phyloP scores from a whole-genome alignment of 2,888 invertebrate genomes.

The Scaeva pyrastri region DNA sequence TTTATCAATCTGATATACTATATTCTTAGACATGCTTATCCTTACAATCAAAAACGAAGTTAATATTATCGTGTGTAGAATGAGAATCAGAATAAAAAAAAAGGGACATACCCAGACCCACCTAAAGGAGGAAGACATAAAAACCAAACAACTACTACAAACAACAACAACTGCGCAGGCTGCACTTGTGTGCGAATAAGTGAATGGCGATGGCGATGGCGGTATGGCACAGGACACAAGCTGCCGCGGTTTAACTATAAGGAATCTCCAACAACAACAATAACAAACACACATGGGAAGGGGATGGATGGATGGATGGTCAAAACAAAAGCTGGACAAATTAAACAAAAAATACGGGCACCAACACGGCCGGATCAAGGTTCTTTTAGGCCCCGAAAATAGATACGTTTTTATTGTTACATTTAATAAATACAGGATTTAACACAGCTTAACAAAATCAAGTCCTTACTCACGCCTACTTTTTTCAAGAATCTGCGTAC shows the following conservation, averaged over 20 bases:
- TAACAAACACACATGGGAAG: conserved; percentile 11
- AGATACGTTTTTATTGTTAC: too few species aligned
- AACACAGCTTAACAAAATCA: too few species aligned
- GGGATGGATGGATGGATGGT: conserved; percentile 25
- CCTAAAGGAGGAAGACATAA: neutral
- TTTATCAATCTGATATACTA: conserved; percentile 47
- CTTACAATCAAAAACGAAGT: conserved; percentile 47
- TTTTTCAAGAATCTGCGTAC: too few species aligned
- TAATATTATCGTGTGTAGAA: conserved; percentile 21
- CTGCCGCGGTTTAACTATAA: neutral
- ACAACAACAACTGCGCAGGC: conserved; percentile 15
- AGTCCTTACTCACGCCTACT: too few species aligned
- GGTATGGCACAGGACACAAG: conserved; percentile 29
- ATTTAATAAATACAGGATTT: too few species aligned
- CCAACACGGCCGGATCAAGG: neutral
- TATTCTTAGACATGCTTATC: conserved; percentile 55
- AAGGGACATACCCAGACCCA: neutral
- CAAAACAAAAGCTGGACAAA: conserved; percentile 41
- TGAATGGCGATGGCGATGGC: too few species aligned
- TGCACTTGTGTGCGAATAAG: conserved; percentile 57
- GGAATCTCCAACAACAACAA: neutral
- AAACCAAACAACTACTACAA: neutral
- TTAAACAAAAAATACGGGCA: neutral
- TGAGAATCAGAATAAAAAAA: neutral
- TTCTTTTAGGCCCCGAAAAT: neutral